Conservation (phyloP, 1,140 invertebrate genomes). For the silkworm (Bombyx mori) region DNA sequence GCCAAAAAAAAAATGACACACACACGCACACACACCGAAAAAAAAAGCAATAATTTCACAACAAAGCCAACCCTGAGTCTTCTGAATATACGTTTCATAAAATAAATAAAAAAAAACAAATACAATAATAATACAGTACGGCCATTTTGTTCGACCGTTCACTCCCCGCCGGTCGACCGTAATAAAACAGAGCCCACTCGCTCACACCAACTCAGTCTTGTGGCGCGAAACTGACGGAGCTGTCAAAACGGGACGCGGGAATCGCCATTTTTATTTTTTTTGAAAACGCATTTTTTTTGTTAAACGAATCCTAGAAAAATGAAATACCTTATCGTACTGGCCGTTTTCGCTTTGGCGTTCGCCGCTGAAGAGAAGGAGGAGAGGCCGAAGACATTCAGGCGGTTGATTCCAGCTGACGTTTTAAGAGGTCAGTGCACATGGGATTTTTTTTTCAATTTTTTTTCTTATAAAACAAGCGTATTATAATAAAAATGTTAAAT, state of each 20-base stretch:
- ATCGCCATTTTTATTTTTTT: conserved; percentile 31
- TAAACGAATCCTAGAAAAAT: conserved; percentile 34
- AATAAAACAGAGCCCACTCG: conserved; percentile 35
- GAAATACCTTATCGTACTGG: conserved; percentile 67
- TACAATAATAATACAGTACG: conserved; percentile 6
- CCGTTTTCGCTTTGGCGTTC: conserved; percentile 70
- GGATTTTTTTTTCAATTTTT: neutral
- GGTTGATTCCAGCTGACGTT: conserved; percentile 88
- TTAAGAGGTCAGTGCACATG: conserved; percentile 77
- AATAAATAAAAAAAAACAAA: conserved; percentile 21
- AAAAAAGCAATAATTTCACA: conserved; percentile 19
- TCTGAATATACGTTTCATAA: neutral
- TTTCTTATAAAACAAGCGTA: neutral
- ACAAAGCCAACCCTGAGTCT: conserved; percentile 37
- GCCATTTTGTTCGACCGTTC: conserved; percentile 25
- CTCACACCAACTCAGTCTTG: conserved; percentile 36
- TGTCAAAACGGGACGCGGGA: conserved; percentile 34
- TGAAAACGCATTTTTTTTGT: conserved; percentile 21
- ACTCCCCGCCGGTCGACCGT: conserved; percentile 29
- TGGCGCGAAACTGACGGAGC: conserved; percentile 28
- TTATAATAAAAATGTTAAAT: neutral
- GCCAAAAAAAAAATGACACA: no score
- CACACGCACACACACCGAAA: no score
- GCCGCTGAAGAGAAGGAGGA: conserved; percentile 74
- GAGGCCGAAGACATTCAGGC: conserved; percentile 77